Evolutionary conservation across 2,797 vertebrate species (phyloP).

Genomic region (Arctocebus calabarensis): DNA sequence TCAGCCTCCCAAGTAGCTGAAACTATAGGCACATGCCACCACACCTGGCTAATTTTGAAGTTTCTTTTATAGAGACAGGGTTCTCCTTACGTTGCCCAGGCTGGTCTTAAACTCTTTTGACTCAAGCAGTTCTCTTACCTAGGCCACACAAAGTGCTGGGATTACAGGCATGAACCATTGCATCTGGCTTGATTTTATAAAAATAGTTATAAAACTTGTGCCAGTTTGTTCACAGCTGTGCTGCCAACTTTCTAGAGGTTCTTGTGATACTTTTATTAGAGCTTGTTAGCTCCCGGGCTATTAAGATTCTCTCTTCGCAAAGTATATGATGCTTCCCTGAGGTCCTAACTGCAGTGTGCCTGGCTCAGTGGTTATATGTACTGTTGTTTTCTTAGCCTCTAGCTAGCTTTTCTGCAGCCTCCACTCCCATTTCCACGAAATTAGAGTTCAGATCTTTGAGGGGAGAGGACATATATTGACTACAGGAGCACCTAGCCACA

Average conservation of each 20-base stretch:
- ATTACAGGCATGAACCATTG: too few relatives aligned
- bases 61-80: too few relatives aligned
- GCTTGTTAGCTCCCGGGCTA: neutral
- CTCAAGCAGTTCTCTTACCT: too few relatives aligned
- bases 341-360: neutral
- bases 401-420: neutral
- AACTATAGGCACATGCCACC: too few relatives aligned
- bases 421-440: neutral
- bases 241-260: neutral
- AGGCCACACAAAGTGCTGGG: too few relatives aligned
- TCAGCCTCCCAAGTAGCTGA: too few relatives aligned
- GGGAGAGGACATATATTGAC: neutral
- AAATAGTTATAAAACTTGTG: neutral
- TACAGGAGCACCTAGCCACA: neutral
- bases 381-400: neutral
- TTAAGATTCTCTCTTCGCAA: neutral
- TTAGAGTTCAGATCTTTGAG: conserved; percentile 25
- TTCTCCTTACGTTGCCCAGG: too few relatives aligned
- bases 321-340: neutral
- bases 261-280: neutral
- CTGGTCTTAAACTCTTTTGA: too few relatives aligned
- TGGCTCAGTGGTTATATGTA: neutral
- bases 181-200: neutral
- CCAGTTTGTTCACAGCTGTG: neutral
- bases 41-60: too few relatives aligned